Percentiles rank a stretch among this genome's conserved stretches.
Conservation (phyloP, 2,113 vertebrate species). For the Pluvialis apricaria region DNA sequence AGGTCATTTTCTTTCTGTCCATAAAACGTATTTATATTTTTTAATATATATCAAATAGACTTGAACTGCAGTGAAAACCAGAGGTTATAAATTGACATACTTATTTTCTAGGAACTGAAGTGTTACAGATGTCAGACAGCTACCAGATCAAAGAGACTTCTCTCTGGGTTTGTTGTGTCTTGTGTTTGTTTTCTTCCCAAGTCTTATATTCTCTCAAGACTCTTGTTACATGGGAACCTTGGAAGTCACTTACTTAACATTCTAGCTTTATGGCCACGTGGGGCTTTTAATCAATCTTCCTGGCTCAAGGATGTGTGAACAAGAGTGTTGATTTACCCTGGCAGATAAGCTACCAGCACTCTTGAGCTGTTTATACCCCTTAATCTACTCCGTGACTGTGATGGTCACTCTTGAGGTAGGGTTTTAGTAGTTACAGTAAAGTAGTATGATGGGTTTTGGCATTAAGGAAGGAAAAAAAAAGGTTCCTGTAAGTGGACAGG, state of each 20-base stretch:
- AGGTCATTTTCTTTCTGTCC: background rate
- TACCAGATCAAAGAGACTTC: background rate
- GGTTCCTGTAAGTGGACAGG: background rate
- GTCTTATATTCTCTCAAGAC: background rate
- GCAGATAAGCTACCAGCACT: conserved; percentile 13
- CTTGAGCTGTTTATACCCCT: conserved; percentile 16
- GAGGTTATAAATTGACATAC: background rate
- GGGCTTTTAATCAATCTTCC: conserved; percentile 47
- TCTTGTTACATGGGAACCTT: background rate
- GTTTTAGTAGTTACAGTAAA: background rate
- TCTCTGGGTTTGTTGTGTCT: background rate
- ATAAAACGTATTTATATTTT: background rate
- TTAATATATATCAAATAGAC: background rate
- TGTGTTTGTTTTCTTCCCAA: background rate
- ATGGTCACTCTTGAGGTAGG: background rate
- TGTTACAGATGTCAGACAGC: background rate
- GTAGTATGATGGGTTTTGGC: background rate
- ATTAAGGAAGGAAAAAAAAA: background rate
- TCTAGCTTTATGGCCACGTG: background rate
- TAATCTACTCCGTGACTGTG: background rate
- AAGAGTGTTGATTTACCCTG: conserved; percentile 43
- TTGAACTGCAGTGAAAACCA: background rate
- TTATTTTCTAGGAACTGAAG: background rate
- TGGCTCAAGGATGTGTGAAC: conserved; percentile 36
- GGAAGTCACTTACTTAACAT: conserved; percentile 17